Conservation (phyloP, 2,113 vertebrate genomes). For the Mormyrus lacerda region DNA sequence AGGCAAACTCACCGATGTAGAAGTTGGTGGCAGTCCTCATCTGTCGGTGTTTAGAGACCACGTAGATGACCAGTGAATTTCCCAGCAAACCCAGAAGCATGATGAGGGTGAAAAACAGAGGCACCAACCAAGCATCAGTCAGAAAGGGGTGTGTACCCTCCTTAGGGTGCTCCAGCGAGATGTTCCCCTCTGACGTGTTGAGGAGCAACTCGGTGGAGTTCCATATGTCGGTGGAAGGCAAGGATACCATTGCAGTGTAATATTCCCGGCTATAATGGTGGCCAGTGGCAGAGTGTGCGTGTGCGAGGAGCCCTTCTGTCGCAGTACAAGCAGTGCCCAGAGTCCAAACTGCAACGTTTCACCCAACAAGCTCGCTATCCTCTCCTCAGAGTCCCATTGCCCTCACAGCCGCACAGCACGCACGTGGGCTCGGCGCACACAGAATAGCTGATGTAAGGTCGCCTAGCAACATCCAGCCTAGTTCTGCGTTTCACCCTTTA, state of each 20-base stretch:
- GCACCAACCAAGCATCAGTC: conserved; percentile 73
- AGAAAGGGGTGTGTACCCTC: conserved; percentile 63
- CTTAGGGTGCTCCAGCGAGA: conserved; percentile 38
- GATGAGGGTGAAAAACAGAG: conserved; percentile 70
- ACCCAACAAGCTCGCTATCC: background rate
- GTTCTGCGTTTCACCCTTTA: conserved; percentile 22
- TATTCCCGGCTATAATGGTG: background rate
- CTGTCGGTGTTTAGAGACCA: conserved; percentile 71
- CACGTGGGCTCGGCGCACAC: conserved; percentile 45
- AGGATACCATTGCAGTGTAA: background rate
- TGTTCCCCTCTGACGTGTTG: conserved; percentile 49
- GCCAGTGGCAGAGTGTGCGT: background rate
- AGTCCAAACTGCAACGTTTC: background rate
- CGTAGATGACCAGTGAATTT: conserved; percentile 71
- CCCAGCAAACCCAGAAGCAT: conserved; percentile 72
- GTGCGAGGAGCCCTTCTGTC: background rate
- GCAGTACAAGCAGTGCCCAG: background rate
- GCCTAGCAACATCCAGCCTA: conserved; percentile 60
- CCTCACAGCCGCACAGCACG: conserved; percentile 39
- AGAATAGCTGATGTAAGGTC: conserved; percentile 48
- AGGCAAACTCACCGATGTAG: conserved; percentile 65
- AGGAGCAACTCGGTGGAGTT: conserved; percentile 53
- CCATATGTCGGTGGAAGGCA: conserved; percentile 44
- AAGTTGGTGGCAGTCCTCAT: conserved; percentile 77
- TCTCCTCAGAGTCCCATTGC: conserved; percentile 21